Percentiles rank a stretch among this genome's conserved stretches.
These are phyloP conservation scores for Rousettus madagascariensis DNA, from an alignment of 2,797 vertebrate species.

Conservation along the genomic window DNA sequence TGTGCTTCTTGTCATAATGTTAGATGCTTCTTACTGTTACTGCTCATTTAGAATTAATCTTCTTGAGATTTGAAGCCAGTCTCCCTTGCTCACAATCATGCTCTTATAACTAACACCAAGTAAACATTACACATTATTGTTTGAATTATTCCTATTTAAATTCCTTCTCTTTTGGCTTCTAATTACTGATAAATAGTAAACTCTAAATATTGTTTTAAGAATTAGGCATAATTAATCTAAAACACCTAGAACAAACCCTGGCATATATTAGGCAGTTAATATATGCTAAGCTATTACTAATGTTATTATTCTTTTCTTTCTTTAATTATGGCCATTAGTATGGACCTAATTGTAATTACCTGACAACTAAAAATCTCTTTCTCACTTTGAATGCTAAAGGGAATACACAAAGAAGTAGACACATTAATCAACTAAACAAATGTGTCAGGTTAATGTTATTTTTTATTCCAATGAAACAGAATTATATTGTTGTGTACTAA, in stretches of 20 bases:
- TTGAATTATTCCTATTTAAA: neutral
- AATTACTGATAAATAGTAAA: neutral
- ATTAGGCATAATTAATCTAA: constrained; percentile 4
- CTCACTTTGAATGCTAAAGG: constrained; percentile 39
- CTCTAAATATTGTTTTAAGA: constrained; percentile 10
- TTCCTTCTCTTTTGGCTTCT: neutral
- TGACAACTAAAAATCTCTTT: constrained; percentile 45
- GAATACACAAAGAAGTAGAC: constrained; percentile 28
- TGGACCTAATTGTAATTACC: constrained; percentile 56
- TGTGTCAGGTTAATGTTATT: constrained; percentile 26
- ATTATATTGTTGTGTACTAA: constrained; percentile 14
- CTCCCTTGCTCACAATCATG: neutral
- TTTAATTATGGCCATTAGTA: constrained; percentile 43
- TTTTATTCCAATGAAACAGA: constrained; percentile 22
- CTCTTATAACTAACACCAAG: neutral
- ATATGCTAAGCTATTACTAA: neutral
- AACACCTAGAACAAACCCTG: neutral
- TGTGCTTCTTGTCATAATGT: neutral
- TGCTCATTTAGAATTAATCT: neutral
- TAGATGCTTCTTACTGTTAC: neutral
- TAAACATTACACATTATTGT: neutral
- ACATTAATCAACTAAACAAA: constrained; percentile 48
- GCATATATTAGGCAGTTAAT: neutral
- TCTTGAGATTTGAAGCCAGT: neutral
- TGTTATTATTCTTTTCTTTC: constrained; percentile 11